phyloP scores from a whole-genome alignment of 2,888 invertebrate species.

The Drosophila nr. medialis region DNA sequence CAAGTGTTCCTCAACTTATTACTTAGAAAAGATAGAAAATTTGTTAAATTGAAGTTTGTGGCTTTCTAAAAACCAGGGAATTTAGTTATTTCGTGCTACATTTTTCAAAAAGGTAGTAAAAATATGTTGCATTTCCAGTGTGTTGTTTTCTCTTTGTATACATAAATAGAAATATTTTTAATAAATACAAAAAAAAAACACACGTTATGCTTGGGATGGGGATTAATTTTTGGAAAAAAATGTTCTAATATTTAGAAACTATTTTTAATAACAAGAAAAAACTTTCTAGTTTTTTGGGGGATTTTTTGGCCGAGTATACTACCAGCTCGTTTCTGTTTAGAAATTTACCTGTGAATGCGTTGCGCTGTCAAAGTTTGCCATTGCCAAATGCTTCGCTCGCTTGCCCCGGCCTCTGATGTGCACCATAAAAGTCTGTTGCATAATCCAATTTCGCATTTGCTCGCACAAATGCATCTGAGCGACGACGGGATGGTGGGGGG shows the following conservation, averaged over 20 bases:
- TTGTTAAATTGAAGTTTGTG: neutral
- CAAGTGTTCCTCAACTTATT: neutral
- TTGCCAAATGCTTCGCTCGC: conserved; percentile 54
- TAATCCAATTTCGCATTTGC: conserved; percentile 80
- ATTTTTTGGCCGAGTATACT: neutral
- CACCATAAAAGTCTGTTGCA: conserved; percentile 79
- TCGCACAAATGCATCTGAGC: conserved; percentile 62
- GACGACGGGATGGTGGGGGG: conserved; percentile 5
- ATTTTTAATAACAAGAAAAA: neutral
- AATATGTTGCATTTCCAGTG: neutral
- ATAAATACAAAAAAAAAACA: neutral
- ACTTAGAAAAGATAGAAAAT: neutral
- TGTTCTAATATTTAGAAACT: neutral
- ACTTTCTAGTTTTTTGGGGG: no score
- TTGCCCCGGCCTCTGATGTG: conserved; percentile 50
- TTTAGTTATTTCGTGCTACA: neutral
- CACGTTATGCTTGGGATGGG: neutral
- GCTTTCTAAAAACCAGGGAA: neutral
- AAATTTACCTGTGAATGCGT: conserved; percentile 60
- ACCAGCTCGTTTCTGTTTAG: conserved; percentile 49
- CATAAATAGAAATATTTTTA: neutral
- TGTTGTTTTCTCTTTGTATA: neutral
- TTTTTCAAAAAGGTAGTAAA: neutral
- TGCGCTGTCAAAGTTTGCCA: conserved; percentile 72
- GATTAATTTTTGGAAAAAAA: neutral